A percentile compares a stretch with the other conserved stretches of the same genome.
Evolutionary conservation across 2,113 vertebrate genomes (phyloP).

Genomic region (Sturnira hondurensis): DNA sequence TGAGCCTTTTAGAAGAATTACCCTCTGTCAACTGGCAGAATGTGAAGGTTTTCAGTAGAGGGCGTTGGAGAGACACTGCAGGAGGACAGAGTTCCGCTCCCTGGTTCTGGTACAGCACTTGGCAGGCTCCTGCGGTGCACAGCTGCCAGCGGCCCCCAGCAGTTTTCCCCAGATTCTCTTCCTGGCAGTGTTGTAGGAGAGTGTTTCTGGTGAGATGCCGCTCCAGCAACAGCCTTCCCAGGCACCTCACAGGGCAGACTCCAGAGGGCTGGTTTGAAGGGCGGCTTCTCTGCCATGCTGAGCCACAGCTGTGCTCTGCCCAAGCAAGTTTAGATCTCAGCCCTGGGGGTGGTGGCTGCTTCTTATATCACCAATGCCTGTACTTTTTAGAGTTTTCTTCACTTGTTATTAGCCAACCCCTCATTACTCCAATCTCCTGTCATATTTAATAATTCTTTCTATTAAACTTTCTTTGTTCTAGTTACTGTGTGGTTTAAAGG

Average conservation of each 20-base stretch:
- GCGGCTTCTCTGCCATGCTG: neutral
- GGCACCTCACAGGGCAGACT: neutral
- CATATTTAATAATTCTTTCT: neutral
- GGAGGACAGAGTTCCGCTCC: neutral
- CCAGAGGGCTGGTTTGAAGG: neutral
- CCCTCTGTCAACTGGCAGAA: neutral
- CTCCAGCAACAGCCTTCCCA: neutral
- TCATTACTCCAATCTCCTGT: neutral
- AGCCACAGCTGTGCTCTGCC: neutral
- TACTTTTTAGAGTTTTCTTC: neutral
- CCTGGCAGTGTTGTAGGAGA: neutral
- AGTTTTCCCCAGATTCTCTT: neutral
- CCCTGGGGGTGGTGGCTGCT: neutral
- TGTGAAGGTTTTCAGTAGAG: neutral
- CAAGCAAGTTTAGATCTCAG: neutral
- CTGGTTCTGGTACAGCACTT: neutral
- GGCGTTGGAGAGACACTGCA: neutral
- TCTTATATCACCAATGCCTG: neutral
- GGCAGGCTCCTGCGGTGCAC: neutral
- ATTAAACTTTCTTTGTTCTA: neutral
- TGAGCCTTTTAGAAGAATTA: neutral
- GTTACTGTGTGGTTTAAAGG: neutral
- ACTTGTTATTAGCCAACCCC: neutral
- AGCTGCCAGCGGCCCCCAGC: accelerated
- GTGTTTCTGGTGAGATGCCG: neutral